Evolutionary conservation across 2,797 vertebrate species (phyloP), one percentile per base, ranked within the genome.

Genomic region (Sphenopsis melanotis): DNA sequence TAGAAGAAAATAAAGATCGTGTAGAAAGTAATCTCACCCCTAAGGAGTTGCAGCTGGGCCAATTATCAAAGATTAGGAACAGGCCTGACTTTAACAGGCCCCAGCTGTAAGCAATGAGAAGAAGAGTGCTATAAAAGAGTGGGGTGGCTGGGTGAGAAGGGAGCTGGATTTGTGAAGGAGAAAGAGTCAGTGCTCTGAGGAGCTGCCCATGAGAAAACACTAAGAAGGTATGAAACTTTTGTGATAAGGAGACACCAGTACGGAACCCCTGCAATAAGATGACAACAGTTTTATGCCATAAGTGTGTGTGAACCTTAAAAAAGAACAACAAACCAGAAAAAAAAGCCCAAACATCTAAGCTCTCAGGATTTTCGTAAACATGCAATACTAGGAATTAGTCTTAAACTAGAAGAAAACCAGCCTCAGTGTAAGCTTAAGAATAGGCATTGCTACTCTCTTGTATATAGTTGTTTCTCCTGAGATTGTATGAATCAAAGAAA

Each of bases 151-250:
- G 52, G 2, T 13, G 30, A 21, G 30, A 18, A 3, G 30, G 52
- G 30, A 13, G 9, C 1, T 53, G 52, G 8, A 1, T 32, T 21
- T 53, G 30, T 20, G 19, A 2, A 9, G 52, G 1, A 2, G 29
- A 6, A 9, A 9, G 49, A 30, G 19, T 53, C 30, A 21, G 30
- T 9, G 52, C 12, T 32, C 5, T 32, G 30, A 32, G 52, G 30
- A 9, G 19, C 0, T 53, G 30, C 19, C 30, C 52, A 14, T 0
- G 30, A 14, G 52, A 21, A 21, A n/a, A 6, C 30, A 21, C 52
- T 12, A 14, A 14, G 19, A 21, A 21, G 19, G 20, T n/a, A 1
- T 14, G 52, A 4, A 20, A 53, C 19, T 13, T 2, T 21, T 53
- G 52, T 32, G 30, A 32, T 53, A 32, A 32, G 30, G 30, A 30